These are phyloP conservation scores for Netta rufina DNA, from an alignment of 2,797 vertebrate genomes.

Conservation along the genomic window DNA sequence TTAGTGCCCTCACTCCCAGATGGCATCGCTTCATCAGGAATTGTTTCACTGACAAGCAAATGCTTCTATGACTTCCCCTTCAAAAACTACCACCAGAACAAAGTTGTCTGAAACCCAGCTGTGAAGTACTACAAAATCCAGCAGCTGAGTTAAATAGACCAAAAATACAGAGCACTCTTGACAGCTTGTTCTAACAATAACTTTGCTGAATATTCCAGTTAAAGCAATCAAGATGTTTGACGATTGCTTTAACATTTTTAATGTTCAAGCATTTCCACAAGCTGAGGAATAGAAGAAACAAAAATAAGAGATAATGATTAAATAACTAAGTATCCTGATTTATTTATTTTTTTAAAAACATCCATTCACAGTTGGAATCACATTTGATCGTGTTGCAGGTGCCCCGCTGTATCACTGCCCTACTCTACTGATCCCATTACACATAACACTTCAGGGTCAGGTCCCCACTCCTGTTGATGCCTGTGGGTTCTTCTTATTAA, in stretches of 20 bases:
- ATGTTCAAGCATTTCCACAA: background rate
- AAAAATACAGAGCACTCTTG: background rate
- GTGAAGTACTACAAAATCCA: background rate
- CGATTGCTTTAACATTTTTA: background rate
- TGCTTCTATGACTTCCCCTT: background rate
- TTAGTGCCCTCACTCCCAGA: background rate
- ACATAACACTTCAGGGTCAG: background rate
- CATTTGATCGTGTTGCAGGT: background rate
- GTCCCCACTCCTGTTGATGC: background rate
- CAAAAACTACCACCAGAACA: background rate
- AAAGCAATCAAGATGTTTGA: background rate
- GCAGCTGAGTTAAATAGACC: background rate
- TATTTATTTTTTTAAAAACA: background rate
- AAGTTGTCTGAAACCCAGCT: background rate
- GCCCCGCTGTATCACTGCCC: background rate
- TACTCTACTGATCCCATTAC: background rate
- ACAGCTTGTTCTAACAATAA: background rate
- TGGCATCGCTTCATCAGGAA: background rate
- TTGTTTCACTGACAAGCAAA: conserved; percentile 8
- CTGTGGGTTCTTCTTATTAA: background rate
- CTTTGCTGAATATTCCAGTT: conserved; percentile 1
- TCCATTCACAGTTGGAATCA: background rate
- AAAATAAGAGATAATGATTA: background rate
- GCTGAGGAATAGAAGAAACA: background rate
- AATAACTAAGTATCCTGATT: background rate